A percentile compares a stretch with the other conserved stretches of the same genome.
These are phyloP conservation scores for Alviniconcha marisindica DNA, from an alignment of 1,140 invertebrate species.

Conservation along the genomic window DNA sequence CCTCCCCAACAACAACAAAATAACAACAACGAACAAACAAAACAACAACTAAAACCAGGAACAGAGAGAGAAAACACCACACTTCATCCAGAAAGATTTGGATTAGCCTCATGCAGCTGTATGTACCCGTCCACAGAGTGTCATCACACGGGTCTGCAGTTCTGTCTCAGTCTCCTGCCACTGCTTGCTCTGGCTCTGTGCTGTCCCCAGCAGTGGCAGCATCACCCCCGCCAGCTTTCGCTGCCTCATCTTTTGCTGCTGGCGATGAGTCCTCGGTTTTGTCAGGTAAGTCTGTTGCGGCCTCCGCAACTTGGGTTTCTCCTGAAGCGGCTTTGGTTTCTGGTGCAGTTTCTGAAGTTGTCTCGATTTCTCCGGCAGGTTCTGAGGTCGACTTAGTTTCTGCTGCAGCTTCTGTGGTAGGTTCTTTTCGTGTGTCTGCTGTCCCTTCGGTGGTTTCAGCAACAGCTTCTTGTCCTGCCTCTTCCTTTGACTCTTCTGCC, in stretches of 20 bases:
- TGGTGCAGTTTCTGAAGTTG: neutral
- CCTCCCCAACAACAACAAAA: too few relatives aligned
- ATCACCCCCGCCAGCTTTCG: neutral
- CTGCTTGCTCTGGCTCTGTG: neutral
- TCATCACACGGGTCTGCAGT: neutral
- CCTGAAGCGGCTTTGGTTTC: neutral
- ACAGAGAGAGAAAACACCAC: neutral
- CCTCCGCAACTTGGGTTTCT: neutral
- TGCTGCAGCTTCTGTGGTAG: too few relatives aligned
- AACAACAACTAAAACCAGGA: neutral
- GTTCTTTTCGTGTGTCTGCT: too few relatives aligned
- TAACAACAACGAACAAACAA: neutral
- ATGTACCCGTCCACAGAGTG: slow-evolving; percentile 16
- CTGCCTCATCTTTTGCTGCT: neutral
- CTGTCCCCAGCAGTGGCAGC: neutral
- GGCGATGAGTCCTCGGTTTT: neutral
- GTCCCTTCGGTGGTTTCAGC: too few relatives aligned
- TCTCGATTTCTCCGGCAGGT: too few relatives aligned
- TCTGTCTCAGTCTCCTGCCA: too few relatives aligned
- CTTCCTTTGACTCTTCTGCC: too few relatives aligned
- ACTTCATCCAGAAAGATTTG: too few relatives aligned
- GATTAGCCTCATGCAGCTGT: neutral
- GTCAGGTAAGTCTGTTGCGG: too few relatives aligned
- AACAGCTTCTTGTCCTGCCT: too few relatives aligned
- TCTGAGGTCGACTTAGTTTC: too few relatives aligned